These are phyloP conservation scores for Paraescarpia echinospica DNA, from an alignment of 1,140 invertebrate species.

Conservation along the genomic window DNA sequence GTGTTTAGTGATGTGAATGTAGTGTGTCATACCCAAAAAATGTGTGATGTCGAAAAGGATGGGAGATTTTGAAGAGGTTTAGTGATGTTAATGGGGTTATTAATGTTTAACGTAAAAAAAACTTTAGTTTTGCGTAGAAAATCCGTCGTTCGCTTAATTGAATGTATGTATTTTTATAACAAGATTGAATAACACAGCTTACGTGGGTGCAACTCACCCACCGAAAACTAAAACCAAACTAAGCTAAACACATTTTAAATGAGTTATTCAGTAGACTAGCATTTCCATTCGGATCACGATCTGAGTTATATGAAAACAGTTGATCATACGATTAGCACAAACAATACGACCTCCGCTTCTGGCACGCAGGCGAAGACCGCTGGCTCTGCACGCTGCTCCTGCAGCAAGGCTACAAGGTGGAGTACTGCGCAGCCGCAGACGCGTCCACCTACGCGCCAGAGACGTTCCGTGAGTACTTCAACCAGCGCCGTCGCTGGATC, in stretches of 20 bases:
- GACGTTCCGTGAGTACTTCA: slow-evolving; percentile 60
- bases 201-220: no score
- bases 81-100: no score
- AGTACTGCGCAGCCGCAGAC: slow-evolving; percentile 70
- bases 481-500: slow-evolving; percentile 67
- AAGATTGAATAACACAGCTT: no score
- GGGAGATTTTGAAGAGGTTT: background rate
- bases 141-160: no score
- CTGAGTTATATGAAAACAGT: background rate
- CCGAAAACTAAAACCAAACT: background rate
- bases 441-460: slow-evolving; percentile 69
- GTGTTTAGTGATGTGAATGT: no score
- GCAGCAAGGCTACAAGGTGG: slow-evolving; percentile 68
- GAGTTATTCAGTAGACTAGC: background rate
- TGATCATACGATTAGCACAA: background rate
- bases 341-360: background rate
- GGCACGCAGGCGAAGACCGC: slow-evolving; percentile 64
- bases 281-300: background rate
- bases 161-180: no score
- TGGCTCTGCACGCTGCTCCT: slow-evolving; percentile 70
- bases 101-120: no score
- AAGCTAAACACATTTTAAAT: no score
- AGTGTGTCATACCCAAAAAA: no score
- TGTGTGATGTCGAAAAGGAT: background rate
- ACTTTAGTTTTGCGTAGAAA: no score